Evolutionary conservation across 2,797 vertebrate genomes (phyloP).

Genomic region (Acrocephalus scirpaceus): DNA sequence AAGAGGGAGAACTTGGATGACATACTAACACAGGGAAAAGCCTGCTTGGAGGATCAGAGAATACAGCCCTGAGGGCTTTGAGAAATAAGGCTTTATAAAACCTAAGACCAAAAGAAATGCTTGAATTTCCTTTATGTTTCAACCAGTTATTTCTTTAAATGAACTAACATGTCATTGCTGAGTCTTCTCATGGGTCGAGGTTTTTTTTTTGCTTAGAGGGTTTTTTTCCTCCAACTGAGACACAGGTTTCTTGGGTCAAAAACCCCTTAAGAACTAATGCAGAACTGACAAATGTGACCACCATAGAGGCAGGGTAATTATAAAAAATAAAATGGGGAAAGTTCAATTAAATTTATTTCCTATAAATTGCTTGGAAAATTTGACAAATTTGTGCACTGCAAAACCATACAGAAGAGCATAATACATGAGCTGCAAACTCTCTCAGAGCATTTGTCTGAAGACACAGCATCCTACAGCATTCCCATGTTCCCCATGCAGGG

Average conservation of each 20-base stretch:
- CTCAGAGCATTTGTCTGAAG: background rate
- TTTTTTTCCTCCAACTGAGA: background rate
- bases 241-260: background rate
- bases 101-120: background rate
- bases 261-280: background rate
- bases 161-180: background rate
- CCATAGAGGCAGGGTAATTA: background rate
- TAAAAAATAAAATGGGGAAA: background rate
- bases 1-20: background rate
- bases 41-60: background rate
- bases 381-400: background rate
- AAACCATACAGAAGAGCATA: background rate
- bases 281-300: background rate
- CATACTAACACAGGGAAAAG: background rate
- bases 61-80: background rate
- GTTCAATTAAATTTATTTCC: background rate
- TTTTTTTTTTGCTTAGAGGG: background rate
- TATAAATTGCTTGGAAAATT: background rate
- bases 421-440: background rate
- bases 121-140: slow-evolving; percentile 37
- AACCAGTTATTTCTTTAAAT: background rate
- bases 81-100: slow-evolving; percentile 24
- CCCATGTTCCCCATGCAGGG: background rate
- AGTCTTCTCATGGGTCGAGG: background rate
- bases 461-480: background rate